These are phyloP conservation scores for Hedychridium roseum DNA, from an alignment of 2,888 invertebrate species.

Conservation along the genomic window DNA sequence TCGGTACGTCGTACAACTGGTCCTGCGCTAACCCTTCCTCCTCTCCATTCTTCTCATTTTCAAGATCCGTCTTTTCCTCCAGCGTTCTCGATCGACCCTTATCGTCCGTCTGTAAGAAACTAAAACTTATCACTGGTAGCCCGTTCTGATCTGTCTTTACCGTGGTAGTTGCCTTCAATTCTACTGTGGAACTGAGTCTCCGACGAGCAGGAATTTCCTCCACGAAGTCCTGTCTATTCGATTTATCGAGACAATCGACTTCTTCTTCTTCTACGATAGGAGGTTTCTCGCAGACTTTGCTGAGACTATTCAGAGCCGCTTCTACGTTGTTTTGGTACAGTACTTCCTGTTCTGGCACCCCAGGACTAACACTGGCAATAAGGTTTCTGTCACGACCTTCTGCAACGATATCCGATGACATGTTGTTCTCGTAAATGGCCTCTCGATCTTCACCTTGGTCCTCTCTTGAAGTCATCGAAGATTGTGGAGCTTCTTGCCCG, in stretches of 20 bases:
- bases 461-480: no score
- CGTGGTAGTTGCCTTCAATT: constrained; percentile 49
- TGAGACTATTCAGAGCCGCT: constrained; percentile 31
- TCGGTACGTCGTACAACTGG: constrained; percentile 47
- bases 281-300: constrained; percentile 26
- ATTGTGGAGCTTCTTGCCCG: no score
- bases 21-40: constrained; percentile 12
- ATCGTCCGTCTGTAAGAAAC: constrained; percentile 46
- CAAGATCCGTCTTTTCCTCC: constrained; percentile 11
- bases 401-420: no score
- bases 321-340: constrained; percentile 43
- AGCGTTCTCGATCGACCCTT: constrained; percentile 9
- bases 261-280: constrained; percentile 4
- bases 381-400: no score
- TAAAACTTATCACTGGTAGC: constrained; percentile 54
- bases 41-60: constrained; percentile 1
- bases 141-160: constrained; percentile 49
- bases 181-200: constrained; percentile 50
- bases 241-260: constrained; percentile 1
- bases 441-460: background rate
- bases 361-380: no score
- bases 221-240: no score
- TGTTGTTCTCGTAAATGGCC: no score
- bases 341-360: constrained; percentile 21
- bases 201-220: no score